Conservation (phyloP, 2,888 invertebrate species). For the Ophion obscuratus region DNA sequence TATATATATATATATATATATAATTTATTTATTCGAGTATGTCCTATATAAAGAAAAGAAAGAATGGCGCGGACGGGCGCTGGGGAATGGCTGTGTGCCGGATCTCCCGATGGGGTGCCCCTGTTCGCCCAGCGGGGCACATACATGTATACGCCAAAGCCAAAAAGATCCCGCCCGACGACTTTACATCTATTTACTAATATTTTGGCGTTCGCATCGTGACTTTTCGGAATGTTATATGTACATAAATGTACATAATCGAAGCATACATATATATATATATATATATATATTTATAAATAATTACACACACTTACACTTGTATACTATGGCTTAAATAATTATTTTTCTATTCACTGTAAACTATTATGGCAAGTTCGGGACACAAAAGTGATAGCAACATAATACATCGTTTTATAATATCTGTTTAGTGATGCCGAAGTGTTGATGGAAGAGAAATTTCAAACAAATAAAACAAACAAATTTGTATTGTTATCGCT, state of each 20-base stretch:
- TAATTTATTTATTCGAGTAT: constrained; percentile 20
- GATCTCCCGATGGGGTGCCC: constrained; percentile 79
- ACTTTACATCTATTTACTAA: constrained; percentile 82
- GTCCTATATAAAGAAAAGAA: constrained; percentile 60
- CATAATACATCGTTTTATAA: too few relatives aligned
- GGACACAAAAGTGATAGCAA: too few relatives aligned
- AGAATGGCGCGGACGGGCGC: constrained; percentile 67
- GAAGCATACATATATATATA: not conserved
- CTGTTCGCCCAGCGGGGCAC: constrained; percentile 80
- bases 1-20: constrained; percentile 30
- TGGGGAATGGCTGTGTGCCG: constrained; percentile 56
- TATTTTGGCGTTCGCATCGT: constrained; percentile 76
- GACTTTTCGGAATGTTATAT: not conserved
- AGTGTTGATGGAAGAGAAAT: too few relatives aligned
- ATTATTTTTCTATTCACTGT: not conserved
- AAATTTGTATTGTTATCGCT: too few relatives aligned
- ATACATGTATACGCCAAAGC: constrained; percentile 60
- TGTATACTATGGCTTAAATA: not conserved
- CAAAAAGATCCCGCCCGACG: constrained; percentile 75
- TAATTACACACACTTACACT: not conserved
- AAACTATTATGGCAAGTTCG: not conserved
- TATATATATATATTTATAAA: not conserved
- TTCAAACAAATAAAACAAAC: too few relatives aligned
- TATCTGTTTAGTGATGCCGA: too few relatives aligned
- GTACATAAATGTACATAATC: constrained; percentile 17